Base-by-base conservation (phyloP, 2,888 invertebrate species). In the Hipparchia sbordonii region DNA sequence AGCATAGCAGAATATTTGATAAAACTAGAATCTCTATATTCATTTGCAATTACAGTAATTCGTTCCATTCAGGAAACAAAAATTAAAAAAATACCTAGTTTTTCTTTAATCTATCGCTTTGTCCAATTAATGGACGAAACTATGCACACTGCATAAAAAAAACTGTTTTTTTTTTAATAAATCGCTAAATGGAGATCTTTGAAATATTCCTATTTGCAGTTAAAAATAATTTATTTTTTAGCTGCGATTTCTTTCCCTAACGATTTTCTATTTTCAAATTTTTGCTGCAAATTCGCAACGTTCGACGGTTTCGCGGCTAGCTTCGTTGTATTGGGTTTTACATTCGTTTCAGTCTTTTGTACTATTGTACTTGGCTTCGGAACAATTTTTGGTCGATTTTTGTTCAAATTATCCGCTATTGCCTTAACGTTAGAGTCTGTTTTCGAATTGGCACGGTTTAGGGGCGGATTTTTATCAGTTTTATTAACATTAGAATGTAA, bases 241-340 rank as follows among this genome's bases (percentile, higher is more conserved):
- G 60, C 73, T 70, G 73, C 70, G 74, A 90, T 85, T 80, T 93
- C 92, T 86, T 92, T 92, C 13, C 91, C 91, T 74, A 91, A 76
- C 12, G 92, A 91, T 79, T 94, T 94, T 80, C 94, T 88, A 81
- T 94, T 95, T 88, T 97, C 97, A 84, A 97, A 97, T 86, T 96
- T 97, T 81, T 97, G 97, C 82, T 97, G 97, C 79, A 97, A 90
- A 73, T 96, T 96, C 51, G 97, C 97, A 71, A 97, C 96, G 85
- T 95, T 96, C 33, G 96, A 96, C 60, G 92, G 90, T 82, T 95
- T 95, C 5, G 95, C 91, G 46, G 94, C 89, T 72, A 93, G 79
- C 82, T 94, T 94, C 60, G 92, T 89, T 70, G 90, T 90, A 70
- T 87, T 87, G 2, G 92, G 84, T 81, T 92, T 93, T 2, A 82